Evolutionary conservation across 35 echinoderm and acorn worm species (phyloP).

Genomic region (Lytechinus pictus): DNA sequence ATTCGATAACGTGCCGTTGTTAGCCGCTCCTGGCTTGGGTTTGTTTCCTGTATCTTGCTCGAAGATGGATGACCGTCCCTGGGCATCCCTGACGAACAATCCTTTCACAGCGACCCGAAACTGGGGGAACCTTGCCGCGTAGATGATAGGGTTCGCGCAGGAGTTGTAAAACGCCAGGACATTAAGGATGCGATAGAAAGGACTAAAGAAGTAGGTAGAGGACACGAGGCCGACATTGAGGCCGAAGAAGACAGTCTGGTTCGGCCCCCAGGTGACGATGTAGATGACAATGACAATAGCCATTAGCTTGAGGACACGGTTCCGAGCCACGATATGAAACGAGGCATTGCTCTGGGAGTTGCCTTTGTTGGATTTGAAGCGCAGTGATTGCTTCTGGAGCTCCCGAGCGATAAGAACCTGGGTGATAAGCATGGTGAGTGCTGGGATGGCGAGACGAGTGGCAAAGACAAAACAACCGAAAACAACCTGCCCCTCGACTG

Average conservation of each 20-base stretch:
- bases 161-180: constrained; percentile 35
- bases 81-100: neutral
- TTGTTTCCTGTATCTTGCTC: constrained; percentile 27
- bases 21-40: neutral
- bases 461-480: constrained; percentile 1
- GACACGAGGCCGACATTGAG: constrained; percentile 12
- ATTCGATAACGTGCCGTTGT: neutral
- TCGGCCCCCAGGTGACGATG: constrained; percentile 15
- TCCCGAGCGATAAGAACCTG: neutral
- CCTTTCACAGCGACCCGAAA: neutral
- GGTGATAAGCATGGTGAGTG: constrained; percentile 3
- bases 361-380: neutral
- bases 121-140: neutral
- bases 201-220: constrained; percentile 31
- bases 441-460: neutral
- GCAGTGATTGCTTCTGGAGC: constrained; percentile 12
- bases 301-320: constrained; percentile 45
- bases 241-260: neutral
- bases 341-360: neutral
- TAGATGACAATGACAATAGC: constrained; percentile 29
- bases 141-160: constrained; percentile 35
- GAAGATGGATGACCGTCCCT: neutral
- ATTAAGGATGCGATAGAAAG: constrained; percentile 22
- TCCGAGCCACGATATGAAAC: constrained; percentile 21
- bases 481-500: neutral